Evolutionary conservation across 1,140 invertebrate species (phyloP).

Genomic region (Archivesica marissinica): DNA sequence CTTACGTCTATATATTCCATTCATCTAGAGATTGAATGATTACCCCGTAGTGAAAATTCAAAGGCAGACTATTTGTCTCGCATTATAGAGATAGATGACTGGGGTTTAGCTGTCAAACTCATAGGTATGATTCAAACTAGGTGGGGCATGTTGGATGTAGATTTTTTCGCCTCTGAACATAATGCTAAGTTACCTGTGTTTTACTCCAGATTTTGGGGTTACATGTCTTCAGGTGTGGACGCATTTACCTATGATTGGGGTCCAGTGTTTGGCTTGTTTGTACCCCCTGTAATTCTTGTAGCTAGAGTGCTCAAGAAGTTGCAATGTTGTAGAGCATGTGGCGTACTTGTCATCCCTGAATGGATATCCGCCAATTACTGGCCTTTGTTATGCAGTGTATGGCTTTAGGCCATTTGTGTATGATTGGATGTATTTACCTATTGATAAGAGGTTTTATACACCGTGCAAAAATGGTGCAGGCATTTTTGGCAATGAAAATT

Average conservation of each 20-base stretch:
- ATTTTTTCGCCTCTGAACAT: slow-evolving; percentile 21
- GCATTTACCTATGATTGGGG: slow-evolving; percentile 22
- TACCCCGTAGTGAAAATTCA: slow-evolving; percentile 28
- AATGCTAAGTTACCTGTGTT: background rate
- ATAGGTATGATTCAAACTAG: slow-evolving; percentile 6
- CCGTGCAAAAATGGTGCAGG: slow-evolving; percentile 4
- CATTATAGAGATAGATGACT: slow-evolving; percentile 50
- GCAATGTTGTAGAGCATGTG: background rate
- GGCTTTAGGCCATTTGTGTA: slow-evolving; percentile 10
- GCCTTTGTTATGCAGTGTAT: slow-evolving; percentile 11
- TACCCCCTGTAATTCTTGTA: slow-evolving; percentile 1
- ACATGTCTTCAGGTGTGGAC: background rate
- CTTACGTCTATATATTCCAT: background rate
- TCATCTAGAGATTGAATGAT: slow-evolving; percentile 25
- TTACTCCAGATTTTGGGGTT: slow-evolving; percentile 33
- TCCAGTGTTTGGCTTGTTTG: background rate
- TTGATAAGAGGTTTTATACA: slow-evolving; percentile 20
- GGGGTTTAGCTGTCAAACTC: slow-evolving; percentile 1
- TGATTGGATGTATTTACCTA: slow-evolving; percentile 21
- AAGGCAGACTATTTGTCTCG: slow-evolving; percentile 49
- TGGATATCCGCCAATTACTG: slow-evolving; percentile 29
- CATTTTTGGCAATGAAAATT: slow-evolving; percentile 25
- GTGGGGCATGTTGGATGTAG: slow-evolving; percentile 14
- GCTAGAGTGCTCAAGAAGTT: slow-evolving; percentile 17
- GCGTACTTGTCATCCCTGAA: slow-evolving; percentile 1